A percentile compares a stretch with the other conserved stretches of the same genome.
Evolutionary conservation across 2,888 invertebrate species (phyloP).

Genomic region (Sinelater perroti): DNA sequence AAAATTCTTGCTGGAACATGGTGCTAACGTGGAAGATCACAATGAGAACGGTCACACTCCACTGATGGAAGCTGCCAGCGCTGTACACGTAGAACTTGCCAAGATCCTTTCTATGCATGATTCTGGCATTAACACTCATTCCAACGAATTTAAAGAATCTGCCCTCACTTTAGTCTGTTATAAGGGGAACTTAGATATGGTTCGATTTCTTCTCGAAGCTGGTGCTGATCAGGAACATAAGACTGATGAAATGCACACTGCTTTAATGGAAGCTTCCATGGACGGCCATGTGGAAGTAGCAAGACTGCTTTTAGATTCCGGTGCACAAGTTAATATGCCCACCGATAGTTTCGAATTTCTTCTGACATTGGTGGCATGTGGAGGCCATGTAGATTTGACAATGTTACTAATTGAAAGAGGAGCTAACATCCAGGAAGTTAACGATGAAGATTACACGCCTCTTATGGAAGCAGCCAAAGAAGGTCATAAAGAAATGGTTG

Average conservation of each 20-base stretch:
- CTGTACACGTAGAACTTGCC: slow-evolving; percentile 93
- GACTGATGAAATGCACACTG: slow-evolving; percentile 99
- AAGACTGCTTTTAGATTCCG: slow-evolving; percentile 90
- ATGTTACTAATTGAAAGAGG: slow-evolving; percentile 95
- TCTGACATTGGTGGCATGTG: slow-evolving; percentile 96
- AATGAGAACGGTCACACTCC: slow-evolving; percentile 99
- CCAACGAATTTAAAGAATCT: slow-evolving; percentile 98
- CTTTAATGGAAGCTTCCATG: slow-evolving; percentile 99
- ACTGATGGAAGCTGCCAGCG: slow-evolving; percentile 98
- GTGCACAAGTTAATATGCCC: slow-evolving; percentile 99
- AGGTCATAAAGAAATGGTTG: slow-evolving; percentile 99
- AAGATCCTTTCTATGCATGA: slow-evolving; percentile 91
- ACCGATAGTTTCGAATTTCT: slow-evolving; percentile 99
- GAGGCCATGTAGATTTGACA: slow-evolving; percentile 97
- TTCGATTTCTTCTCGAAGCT: slow-evolving; percentile 91
- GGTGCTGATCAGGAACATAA: slow-evolving; percentile 98
- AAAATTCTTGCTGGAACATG: slow-evolving; percentile 84
- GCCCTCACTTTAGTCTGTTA: slow-evolving; percentile 78
- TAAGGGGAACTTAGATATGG: slow-evolving; percentile 98
- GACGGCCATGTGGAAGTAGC: slow-evolving; percentile 99
- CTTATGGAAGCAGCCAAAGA: slow-evolving; percentile 99
- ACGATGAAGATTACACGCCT: slow-evolving; percentile 99
- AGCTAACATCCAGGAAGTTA: slow-evolving; percentile 98
- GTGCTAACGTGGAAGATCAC: slow-evolving; percentile 96
- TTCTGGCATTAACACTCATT: slow-evolving; percentile 98